These are phyloP conservation scores for Halcyon malimbica DNA, from an alignment of 2,113 vertebrate genomes.

Conservation along the genomic window DNA sequence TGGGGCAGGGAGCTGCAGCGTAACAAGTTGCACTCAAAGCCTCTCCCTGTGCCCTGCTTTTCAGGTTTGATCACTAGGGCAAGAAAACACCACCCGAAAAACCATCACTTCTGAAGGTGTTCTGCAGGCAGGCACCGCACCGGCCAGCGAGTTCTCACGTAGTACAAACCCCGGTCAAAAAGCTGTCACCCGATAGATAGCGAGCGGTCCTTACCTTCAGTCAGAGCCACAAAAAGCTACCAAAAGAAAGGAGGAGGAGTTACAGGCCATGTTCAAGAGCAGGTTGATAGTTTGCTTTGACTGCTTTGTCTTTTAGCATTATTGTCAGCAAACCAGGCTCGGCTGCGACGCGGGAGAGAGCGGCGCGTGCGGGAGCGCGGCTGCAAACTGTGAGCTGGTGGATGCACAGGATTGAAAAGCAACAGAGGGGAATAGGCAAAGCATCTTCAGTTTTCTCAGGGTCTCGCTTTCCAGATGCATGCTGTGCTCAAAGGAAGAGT, in stretches of 20 bases:
- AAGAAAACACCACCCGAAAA: not conserved
- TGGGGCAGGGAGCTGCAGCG: not conserved
- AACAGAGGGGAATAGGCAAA: not conserved
- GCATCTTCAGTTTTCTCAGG: not conserved
- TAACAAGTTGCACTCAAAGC: not conserved
- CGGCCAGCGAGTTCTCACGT: not conserved
- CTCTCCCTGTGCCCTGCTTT: not conserved
- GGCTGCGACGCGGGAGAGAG: not conserved
- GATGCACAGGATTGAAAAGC: not conserved
- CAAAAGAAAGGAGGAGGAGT: not conserved
- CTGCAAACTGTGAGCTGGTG: not conserved
- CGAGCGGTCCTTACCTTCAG: not conserved
- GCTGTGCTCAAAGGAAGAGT: not conserved
- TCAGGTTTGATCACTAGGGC: not conserved
- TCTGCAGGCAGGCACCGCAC: not conserved
- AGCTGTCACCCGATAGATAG: not conserved
- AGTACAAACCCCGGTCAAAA: not conserved
- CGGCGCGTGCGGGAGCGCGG: not conserved
- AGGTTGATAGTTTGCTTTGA: not conserved
- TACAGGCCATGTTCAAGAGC: not conserved
- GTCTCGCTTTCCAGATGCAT: not conserved
- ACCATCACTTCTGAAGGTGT: not conserved
- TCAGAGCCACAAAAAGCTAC: not conserved
- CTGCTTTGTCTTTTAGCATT: not conserved
- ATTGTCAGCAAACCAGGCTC: not conserved